Conservation (phyloP, 2,113 vertebrate species). For the Montifringilla adamsi region DNA sequence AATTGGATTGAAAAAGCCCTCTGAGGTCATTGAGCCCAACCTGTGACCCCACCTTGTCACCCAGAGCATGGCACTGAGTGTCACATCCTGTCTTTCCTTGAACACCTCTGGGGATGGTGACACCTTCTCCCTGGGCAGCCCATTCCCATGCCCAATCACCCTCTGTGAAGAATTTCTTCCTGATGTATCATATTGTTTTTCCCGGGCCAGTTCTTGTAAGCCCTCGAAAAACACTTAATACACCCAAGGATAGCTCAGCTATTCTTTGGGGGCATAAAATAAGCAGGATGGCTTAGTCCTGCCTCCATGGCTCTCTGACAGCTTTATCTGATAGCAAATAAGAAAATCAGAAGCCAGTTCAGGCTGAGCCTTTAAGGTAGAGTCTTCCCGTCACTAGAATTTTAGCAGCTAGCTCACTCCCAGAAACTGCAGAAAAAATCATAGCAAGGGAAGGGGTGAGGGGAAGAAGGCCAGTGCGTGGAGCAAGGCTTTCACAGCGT, state of each 20-base stretch:
- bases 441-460: background rate
- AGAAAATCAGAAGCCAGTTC: background rate
- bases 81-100: background rate
- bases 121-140: background rate
- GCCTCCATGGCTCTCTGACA: fast-evolving
- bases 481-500: fast-evolving
- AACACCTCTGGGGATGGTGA: background rate
- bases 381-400: too few relatives aligned
- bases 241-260: too few relatives aligned
- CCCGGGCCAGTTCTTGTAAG: too few relatives aligned
- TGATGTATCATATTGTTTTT: background rate
- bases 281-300: background rate
- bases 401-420: background rate
- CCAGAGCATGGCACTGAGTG: background rate
- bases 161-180: background rate
- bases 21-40: background rate
- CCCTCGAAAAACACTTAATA: too few relatives aligned
- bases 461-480: fast-evolving
- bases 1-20: background rate
- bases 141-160: background rate
- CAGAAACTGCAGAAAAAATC: background rate
- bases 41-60: background rate
- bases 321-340: fast-evolving
- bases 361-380: background rate
- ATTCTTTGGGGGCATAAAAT: too few relatives aligned